phyloP scores from a whole-genome alignment of 2,888 invertebrate genomes.

The Sphaeridia pumilis region DNA sequence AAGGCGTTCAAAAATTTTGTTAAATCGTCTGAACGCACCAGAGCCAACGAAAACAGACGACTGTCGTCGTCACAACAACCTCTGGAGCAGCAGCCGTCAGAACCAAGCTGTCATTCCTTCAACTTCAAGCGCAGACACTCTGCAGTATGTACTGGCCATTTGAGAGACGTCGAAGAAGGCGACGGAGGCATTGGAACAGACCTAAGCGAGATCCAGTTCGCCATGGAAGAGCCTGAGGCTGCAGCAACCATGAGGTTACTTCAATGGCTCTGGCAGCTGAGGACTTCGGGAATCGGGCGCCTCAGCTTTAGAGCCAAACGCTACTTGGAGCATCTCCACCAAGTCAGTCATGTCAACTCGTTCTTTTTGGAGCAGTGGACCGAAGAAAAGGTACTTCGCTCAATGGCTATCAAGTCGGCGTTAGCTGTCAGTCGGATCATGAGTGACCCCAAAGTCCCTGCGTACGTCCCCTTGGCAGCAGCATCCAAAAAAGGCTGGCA shows the following conservation, averaged over 20 bases:
- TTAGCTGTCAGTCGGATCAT: slow-evolving; percentile 33
- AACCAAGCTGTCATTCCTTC: slow-evolving; percentile 8
- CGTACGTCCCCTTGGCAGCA: slow-evolving; percentile 26
- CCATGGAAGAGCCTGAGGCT: slow-evolving; percentile 31
- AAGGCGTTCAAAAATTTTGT: slow-evolving; percentile 9
- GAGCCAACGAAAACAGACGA: neutral
- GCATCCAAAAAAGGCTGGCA: slow-evolving; percentile 32
- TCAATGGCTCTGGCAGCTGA: slow-evolving; percentile 34
- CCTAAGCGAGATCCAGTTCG: slow-evolving; percentile 19
- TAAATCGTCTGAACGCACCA: neutral
- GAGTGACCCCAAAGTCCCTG: slow-evolving; percentile 25
- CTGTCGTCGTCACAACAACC: neutral
- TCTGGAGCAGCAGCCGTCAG: neutral
- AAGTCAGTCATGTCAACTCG: slow-evolving; percentile 25
- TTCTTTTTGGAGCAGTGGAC: slow-evolving; percentile 32
- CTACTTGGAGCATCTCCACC: slow-evolving; percentile 24
- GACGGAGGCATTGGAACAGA: slow-evolving; percentile 8
- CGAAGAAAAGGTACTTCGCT: slow-evolving; percentile 24
- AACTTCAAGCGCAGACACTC: slow-evolving; percentile 16
- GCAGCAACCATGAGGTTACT: slow-evolving; percentile 31
- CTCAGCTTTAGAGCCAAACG: slow-evolving; percentile 27
- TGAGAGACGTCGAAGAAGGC: neutral
- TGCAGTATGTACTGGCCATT: slow-evolving; percentile 8
- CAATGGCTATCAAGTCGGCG: slow-evolving; percentile 29
- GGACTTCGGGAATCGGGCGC: slow-evolving; percentile 32